Evolutionary conservation across 1,140 invertebrate genomes (phyloP), one percentile per base, ranked within the genome.

Genomic region (Dendrolimus punctatus): DNA sequence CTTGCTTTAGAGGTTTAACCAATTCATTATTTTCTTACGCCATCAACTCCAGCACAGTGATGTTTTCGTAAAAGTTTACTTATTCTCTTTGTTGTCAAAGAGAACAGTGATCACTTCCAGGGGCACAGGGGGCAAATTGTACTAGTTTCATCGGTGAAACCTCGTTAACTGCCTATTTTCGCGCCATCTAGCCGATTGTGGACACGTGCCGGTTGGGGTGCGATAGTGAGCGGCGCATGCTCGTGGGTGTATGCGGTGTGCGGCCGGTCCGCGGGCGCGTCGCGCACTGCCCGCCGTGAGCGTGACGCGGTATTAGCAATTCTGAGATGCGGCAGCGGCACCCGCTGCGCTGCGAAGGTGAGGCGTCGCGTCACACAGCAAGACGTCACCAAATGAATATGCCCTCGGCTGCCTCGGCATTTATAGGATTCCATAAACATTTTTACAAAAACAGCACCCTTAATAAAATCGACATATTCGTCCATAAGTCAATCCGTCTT

Each of bases 181-280:
- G 70, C 68, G 69, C 51, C 62, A 71, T 71, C 42, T 60, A 66
- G 10, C 7, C 42, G 39, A 48, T 53, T 46, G 53, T 56, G 60
- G 58, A 59, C 65, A 60, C 66, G 58, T 67, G 48, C 49, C 23
- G 49, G 36, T 43, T 7, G 51, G 9, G 8, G 41, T 39, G 8
- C 8, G 8, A 49, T 39, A 10, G 44, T 51, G 37, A 53, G 61
- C 48, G 52, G 68, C 68, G 69, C 71, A 68, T 67, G 65, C 46
- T 55, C 50, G 61, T 55, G 61, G 52, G 65, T 53, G 58, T 49
- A 54, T 51, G 63, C 60, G 56, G 66, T 67, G 76, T 83, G 76
- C 68, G 77, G 65, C 65, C 72, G 48, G 65, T 54, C 63, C 75
- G 80, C 78, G 72, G 67, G 74, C 69, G 62, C 66, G 72, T 56